Conservation (phyloP, 2,113 vertebrate genomes). For the Sturnira hondurensis region DNA sequence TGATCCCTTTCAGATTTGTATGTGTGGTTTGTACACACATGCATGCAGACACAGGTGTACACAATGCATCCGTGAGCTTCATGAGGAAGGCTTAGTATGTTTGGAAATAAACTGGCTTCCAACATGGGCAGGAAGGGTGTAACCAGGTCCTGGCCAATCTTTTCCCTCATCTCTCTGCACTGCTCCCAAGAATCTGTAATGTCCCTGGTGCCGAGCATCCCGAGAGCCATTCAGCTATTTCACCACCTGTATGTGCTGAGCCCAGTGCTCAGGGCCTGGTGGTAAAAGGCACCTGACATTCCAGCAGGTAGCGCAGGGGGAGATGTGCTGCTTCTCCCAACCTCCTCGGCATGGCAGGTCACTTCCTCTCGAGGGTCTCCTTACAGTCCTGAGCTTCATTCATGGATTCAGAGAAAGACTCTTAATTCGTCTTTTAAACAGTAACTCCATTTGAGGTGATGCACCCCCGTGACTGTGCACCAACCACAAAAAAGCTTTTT, state of each 20-base stretch:
- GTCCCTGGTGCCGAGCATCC: background rate
- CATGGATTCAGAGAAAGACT: background rate
- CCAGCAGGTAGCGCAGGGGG: background rate
- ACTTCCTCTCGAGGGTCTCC: background rate
- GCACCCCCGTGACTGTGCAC: background rate
- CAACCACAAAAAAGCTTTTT: background rate
- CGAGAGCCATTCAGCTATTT: background rate
- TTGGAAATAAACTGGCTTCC: background rate
- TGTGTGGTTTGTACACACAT: background rate
- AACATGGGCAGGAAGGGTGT: background rate
- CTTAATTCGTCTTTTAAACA: background rate
- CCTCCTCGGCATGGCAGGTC: background rate
- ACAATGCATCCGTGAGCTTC: background rate
- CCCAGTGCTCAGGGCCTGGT: background rate
- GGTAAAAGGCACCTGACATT: background rate
- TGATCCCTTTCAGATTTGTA: background rate
- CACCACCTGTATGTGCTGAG: background rate
- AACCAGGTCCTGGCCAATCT: background rate
- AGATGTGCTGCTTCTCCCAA: background rate
- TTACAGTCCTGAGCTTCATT: background rate
- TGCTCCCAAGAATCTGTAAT: background rate
- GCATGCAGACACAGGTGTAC: background rate
- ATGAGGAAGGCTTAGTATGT: background rate
- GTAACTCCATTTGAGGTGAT: background rate
- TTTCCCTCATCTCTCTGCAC: background rate